Conservation (phyloP, 2,797 vertebrate species). For the Kryptopterus vitreolus region DNA sequence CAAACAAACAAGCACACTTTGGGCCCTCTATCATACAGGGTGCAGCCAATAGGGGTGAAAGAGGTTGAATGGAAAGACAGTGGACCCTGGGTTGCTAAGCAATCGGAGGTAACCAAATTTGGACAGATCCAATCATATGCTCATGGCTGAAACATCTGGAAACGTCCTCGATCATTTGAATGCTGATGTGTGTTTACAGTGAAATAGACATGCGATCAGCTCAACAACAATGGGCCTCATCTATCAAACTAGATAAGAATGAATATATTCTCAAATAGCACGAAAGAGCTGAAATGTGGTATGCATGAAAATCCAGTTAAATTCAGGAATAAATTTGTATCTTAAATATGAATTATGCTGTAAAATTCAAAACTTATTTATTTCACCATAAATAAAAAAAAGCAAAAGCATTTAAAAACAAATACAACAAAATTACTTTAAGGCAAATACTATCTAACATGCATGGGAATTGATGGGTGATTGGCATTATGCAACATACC, state of each 20-base stretch:
- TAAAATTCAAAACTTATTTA: not conserved
- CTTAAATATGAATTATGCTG: not conserved
- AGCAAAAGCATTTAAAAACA: too few species aligned
- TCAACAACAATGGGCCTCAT: not conserved
- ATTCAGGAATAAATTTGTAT: not conserved
- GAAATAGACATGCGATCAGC: not conserved
- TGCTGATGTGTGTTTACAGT: conserved; percentile 35
- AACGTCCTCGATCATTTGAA: conserved; percentile 52
- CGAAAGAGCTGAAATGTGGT: not conserved
- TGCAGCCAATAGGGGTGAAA: conserved; percentile 61
- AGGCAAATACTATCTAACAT: too few species aligned
- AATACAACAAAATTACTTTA: too few species aligned
- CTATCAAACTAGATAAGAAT: not conserved
- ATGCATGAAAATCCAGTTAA: not conserved
- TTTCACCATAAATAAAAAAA: too few species aligned
- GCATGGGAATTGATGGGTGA: not conserved
- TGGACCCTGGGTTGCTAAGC: conserved; percentile 64
- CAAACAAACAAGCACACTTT: conserved; percentile 27
- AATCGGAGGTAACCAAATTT: conserved; percentile 67
- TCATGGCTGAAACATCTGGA: conserved; percentile 61
- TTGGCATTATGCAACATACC: not conserved
- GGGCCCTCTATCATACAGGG: conserved; percentile 57
- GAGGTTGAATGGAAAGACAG: conserved; percentile 45
- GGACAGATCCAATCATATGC: conserved; percentile 68
- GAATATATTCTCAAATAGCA: not conserved